These are phyloP conservation scores for Thermophis baileyi DNA, from an alignment of 2,113 vertebrate genomes.

Conservation along the genomic window DNA sequence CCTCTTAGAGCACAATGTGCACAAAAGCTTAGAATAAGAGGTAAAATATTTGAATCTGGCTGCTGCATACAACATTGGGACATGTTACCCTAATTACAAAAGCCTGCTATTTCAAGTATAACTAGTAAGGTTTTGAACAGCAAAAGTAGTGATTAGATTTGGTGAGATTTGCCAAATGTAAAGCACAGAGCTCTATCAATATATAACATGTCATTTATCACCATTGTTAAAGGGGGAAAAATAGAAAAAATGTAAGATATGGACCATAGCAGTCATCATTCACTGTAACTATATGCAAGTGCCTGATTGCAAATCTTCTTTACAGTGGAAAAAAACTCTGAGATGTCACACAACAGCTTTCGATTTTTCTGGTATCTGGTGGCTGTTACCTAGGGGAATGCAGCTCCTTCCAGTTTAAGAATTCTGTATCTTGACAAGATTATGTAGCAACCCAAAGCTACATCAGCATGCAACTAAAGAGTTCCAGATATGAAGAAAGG, in stretches of 20 bases:
- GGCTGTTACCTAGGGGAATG: not conserved
- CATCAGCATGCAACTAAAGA: not conserved
- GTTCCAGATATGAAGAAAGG: not conserved
- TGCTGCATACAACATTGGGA: not conserved
- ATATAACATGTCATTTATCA: constrained; percentile 55
- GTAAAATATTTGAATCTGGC: not conserved
- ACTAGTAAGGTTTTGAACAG: not conserved
- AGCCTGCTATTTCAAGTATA: constrained; percentile 21
- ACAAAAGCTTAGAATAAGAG: not conserved
- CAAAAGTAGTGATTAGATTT: not conserved
- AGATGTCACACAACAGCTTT: not conserved
- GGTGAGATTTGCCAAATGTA: constrained; percentile 48
- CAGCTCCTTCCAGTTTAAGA: not conserved
- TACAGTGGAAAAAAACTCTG: not conserved
- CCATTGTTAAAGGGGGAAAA: constrained; percentile 29
- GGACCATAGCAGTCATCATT: constrained; percentile 42
- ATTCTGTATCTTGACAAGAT: not conserved
- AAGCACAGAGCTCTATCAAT: constrained; percentile 34
- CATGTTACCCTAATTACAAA: constrained; percentile 55
- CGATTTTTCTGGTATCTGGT: not conserved
- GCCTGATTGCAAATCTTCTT: constrained; percentile 30
- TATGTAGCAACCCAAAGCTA: not conserved
- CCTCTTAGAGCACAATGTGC: not conserved
- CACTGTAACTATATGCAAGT: constrained; percentile 38
- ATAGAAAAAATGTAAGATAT: constrained; percentile 35